Conservation (phyloP, 1,140 invertebrate genomes). For the Drosophila bocqueti region DNA sequence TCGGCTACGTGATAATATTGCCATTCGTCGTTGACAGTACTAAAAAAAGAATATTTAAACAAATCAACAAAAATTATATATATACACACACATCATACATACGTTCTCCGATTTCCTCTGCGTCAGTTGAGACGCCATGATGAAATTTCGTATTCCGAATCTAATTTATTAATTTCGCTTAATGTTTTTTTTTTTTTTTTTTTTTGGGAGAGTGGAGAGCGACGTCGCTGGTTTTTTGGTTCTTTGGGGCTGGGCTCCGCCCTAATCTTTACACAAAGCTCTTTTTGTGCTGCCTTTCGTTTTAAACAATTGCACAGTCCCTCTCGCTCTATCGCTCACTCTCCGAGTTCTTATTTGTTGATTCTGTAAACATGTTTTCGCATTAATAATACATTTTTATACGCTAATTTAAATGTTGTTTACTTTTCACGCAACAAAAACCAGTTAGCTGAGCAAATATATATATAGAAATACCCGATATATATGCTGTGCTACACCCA, state of each 20-base stretch:
- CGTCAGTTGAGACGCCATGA: conserved; percentile 25
- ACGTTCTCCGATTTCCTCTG: conserved; percentile 17
- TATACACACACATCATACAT: not conserved
- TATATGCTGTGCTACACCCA: conserved; percentile 20
- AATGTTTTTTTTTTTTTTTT: conserved; percentile 52
- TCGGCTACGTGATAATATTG: conserved; percentile 76
- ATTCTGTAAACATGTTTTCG: conserved; percentile 79
- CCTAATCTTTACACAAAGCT: conserved; percentile 54
- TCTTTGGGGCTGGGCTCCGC: conserved; percentile 62
- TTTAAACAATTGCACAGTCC: conserved; percentile 57
- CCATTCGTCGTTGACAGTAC: conserved; percentile 53
- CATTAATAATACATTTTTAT: conserved; percentile 84
- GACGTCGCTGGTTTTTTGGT: conserved; percentile 31
- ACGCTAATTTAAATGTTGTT: conserved; percentile 80
- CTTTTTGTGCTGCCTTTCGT: conserved; percentile 32
- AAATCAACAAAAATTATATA: conserved; percentile 5
- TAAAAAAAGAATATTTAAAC: conserved; percentile 24
- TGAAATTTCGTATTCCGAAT: conserved; percentile 42
- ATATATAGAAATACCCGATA: conserved; percentile 8
- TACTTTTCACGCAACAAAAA: conserved; percentile 59
- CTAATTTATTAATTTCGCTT: conserved; percentile 78
- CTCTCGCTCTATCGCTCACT: conserved; percentile 33
- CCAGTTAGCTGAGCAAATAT: conserved; percentile 65
- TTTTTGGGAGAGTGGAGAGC: conserved; percentile 35
- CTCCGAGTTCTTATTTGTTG: conserved; percentile 46